A percentile compares a stretch with the other conserved stretches of the same genome.
Conservation (phyloP, 1,140 invertebrate species). For the Drosophila parabipectinata region DNA sequence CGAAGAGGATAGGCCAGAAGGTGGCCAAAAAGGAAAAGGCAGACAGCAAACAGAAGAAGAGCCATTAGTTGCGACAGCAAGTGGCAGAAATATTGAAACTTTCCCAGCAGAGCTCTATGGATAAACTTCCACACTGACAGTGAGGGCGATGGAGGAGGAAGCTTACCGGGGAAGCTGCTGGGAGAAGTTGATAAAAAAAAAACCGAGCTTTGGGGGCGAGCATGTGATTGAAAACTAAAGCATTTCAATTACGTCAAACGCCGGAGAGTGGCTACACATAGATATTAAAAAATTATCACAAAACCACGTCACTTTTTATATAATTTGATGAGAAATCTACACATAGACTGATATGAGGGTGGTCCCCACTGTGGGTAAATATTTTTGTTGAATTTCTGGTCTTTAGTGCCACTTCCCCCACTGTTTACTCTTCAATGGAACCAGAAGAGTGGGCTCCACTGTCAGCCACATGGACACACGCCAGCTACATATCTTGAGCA, state of each 20-base stretch:
- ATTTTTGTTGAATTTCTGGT: too few species aligned
- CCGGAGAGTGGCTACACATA: too few species aligned
- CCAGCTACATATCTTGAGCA: conserved; percentile 5
- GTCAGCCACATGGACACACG: conserved; percentile 7
- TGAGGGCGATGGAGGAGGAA: conserved; percentile 5
- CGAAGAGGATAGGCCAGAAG: conserved; percentile 1
- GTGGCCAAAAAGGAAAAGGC: neutral
- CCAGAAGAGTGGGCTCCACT: neutral
- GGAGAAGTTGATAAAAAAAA: conserved; percentile 19
- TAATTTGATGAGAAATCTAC: too few species aligned
- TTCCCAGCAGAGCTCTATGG: too few species aligned
- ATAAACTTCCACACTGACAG: neutral
- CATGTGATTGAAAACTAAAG: conserved; percentile 44
- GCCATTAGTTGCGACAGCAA: neutral
- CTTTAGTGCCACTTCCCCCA: too few species aligned
- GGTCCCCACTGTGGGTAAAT: too few species aligned
- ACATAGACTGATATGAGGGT: too few species aligned
- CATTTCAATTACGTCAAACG: too few species aligned
- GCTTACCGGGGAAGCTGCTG: conserved; percentile 49
- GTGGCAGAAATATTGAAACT: neutral
- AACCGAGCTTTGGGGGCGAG: conserved; percentile 21
- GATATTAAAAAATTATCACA: too few species aligned
- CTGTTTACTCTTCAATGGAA: too few species aligned
- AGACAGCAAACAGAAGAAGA: conserved; percentile 12
- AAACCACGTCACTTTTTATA: too few species aligned